phyloP scores from a whole-genome alignment of 2,888 invertebrate species.

The Ornithoptera priamus region DNA sequence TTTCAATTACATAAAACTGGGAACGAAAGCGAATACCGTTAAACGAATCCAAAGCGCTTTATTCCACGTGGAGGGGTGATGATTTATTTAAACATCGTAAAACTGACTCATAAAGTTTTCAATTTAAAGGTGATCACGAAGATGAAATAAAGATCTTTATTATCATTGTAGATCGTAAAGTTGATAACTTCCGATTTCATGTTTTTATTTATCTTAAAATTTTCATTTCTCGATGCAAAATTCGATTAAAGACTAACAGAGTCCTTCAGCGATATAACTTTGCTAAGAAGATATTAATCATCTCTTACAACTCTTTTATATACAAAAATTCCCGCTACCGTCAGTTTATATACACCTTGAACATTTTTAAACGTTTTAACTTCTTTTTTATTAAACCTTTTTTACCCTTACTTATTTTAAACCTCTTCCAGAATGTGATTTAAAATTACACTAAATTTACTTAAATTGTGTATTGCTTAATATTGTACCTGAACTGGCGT shows the following conservation, averaged over 20 bases:
- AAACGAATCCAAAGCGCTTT: slow-evolving; percentile 2
- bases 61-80: background rate
- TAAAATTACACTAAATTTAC: no score
- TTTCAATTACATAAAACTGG: background rate
- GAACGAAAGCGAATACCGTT: background rate
- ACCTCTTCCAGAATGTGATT: no score
- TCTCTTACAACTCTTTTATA: no score
- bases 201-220: background rate
- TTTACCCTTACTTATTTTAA: no score
- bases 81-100: slow-evolving; percentile 14
- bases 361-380: no score
- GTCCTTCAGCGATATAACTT: no score
- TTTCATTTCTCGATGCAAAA: background rate
- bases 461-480: no score
- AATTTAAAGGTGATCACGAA: slow-evolving; percentile 15
- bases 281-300: no score
- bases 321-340: no score
- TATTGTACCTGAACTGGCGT: no score
- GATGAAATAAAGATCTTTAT: slow-evolving; percentile 6
- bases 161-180: slow-evolving; percentile 6
- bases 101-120: slow-evolving; percentile 20
- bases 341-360: no score
- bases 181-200: slow-evolving; percentile 4
- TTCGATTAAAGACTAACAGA: background rate
- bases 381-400: no score